Base-by-base conservation (phyloP, 1,140 invertebrate genomes). In the Drosophila saltans region DNA sequence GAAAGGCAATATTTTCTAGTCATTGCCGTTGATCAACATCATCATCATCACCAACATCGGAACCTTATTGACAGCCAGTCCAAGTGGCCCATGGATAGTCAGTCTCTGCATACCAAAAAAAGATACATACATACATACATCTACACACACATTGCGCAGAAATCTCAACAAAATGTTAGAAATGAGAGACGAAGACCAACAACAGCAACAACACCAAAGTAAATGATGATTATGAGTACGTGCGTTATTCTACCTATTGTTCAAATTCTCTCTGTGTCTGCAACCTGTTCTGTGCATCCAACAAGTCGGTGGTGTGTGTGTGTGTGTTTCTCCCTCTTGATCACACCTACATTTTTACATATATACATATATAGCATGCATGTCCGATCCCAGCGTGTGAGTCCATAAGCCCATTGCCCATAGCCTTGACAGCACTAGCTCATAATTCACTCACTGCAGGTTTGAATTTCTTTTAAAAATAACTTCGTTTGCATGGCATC, bases 371-470 rank as follows among this genome's bases (percentile, higher is more conserved):
- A 30, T 30, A 30, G 66, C 76, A 43, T 28, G 6, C 52, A 45
- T 59, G n/a, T 16, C 28, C 33, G 63, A 61, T 72, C 78, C 66
- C 82, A 85, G 82, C 82, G 71, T 85, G 83, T 86, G 83, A 80
- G 79, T 80, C 74, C 74, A 69, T 24, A 41, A 36, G 21, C 36
- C 61, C 26, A 64, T 36, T 74, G 75, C 56, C 72, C 66, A 83
- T 70, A 81, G 82, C 77, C 77, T 89, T 88, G 83, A 89, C 83
- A 80, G 84, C 66, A 36, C 68, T 72, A 80, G 60, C 84, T 89
- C 84, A 88, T 88, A 88, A 88, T 89, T 88, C 83, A 88, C 83
- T 88, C 83, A 84, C 80, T 88, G 83, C 83, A 88, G 83, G 84
- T 88, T 88, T 89, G 84, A 80, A 84, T 89, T 89, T 89, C 84